Base-by-base conservation (phyloP, 2,113 vertebrate species). In the Bos javanicus region DNA sequence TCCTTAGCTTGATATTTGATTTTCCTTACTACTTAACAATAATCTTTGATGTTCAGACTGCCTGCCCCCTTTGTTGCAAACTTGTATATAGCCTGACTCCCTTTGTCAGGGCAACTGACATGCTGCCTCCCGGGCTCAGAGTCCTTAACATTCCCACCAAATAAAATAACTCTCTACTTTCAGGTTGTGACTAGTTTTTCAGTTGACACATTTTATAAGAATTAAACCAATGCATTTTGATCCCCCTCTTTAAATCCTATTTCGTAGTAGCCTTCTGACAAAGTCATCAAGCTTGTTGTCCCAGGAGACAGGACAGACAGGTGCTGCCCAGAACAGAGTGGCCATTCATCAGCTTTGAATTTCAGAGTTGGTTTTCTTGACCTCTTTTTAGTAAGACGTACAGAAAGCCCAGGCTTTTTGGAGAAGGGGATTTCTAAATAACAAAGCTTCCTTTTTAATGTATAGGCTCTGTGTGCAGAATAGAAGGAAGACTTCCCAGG, bases 301-400 rank as follows among this genome's bases (percentile, higher is more conserved):
- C 56, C 71, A 93, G 46, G 54, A 96, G 94, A 91, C 93, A 95
- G 71, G 80, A 93, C 4, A 82, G 67, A 85, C 82, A 97, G 87
- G 90, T 84, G 64, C 89, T 94, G 43, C 48, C 87, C 86, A 78
- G 56, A 87, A 78, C 30, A 94, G 50, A 94, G 33, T 59, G 46
- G 25, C 57, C 33, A 86, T 88, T 98, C 67, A 95, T 62, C 56
- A 36, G 64, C n/a, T 93, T 94, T 94, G 60, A 96, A 96, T 90
- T 92, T 95, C 85, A 92, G 96, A 97, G 54, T 50, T 97, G 30
- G 96, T 96, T 97, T 98, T 91, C 87, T 95, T 97, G 60, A 91
- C 46, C 59, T 86, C 48, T 91, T 96, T 96, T 96, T 76, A 89
- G 26, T 56, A 83, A 96, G 67, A 94, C 52, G 48, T 54, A 93